Evolutionary conservation across 1,140 invertebrate species (phyloP).

Genomic region (Lerema accius): DNA sequence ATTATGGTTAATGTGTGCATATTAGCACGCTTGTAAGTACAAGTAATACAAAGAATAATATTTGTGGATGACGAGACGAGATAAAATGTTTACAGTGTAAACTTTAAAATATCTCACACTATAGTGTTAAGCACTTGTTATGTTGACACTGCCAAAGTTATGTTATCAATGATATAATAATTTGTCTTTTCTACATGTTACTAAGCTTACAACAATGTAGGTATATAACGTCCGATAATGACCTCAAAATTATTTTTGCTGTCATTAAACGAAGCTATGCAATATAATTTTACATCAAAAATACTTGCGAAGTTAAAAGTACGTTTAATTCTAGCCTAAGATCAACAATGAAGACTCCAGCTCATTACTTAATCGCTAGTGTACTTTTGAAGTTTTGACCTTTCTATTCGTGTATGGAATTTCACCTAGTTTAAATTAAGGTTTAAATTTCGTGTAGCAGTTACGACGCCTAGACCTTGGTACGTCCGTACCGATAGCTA

Average conservation of each 20-base stretch:
- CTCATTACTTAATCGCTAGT: no score
- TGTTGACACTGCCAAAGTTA: not conserved
- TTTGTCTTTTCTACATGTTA: not conserved
- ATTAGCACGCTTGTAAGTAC: not conserved
- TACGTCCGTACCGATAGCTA: not conserved
- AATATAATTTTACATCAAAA: no score
- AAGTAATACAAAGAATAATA: not conserved
- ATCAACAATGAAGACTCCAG: no score
- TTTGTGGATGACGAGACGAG: conserved; percentile 1
- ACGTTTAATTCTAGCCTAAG: no score
- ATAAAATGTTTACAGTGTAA: conserved; percentile 13
- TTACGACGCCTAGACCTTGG: not conserved
- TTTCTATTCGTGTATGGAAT: not conserved
- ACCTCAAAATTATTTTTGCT: no score
- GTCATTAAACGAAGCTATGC: no score
- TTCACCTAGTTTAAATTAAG: not conserved
- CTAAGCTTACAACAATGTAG: not conserved
- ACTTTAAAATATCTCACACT: conserved; percentile 12
- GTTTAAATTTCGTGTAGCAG: not conserved
- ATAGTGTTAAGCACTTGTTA: conserved; percentile 2
- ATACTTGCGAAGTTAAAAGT: not conserved
- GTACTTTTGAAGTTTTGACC: not conserved
- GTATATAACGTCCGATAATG: not conserved
- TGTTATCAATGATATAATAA: not conserved
- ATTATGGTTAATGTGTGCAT: not conserved